These are phyloP conservation scores for Dolichoris vasculosae DNA, from an alignment of 1,140 invertebrate genomes.

Conservation along the genomic window DNA sequence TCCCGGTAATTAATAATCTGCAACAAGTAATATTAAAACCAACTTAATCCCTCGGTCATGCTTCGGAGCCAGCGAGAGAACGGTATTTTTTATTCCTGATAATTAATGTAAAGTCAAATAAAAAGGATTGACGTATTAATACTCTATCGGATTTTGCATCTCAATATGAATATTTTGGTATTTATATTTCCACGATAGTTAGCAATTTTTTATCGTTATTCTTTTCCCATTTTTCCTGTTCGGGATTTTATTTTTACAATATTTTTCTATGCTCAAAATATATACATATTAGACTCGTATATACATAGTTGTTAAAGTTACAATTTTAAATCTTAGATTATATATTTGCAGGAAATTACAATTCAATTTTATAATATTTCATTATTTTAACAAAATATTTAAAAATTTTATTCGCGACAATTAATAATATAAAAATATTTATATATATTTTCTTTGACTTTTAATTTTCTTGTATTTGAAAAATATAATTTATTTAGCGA, in stretches of 20 bases:
- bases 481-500: too few species aligned
- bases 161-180: neutral
- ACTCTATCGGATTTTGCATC: neutral
- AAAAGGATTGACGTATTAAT: conserved; percentile 66
- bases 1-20: conserved; percentile 75
- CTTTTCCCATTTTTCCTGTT: neutral
- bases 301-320: too few species aligned
- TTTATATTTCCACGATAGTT: neutral
- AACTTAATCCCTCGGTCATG: conserved; percentile 68
- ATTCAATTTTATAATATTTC: too few species aligned
- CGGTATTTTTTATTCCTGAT: conserved; percentile 73
- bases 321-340: too few species aligned
- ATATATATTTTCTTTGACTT: too few species aligned
- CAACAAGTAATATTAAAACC: conserved; percentile 74
- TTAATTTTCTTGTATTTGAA: too few species aligned
- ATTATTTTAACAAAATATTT: too few species aligned
- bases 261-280: too few species aligned
- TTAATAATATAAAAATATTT: too few species aligned
- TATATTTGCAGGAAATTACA: too few species aligned
- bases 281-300: neutral
- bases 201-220: neutral
- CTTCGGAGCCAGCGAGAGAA: conserved; percentile 55
- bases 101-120: conserved; percentile 76
- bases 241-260: neutral
- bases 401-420: too few species aligned